Percentiles rank a stretch among this genome's conserved stretches.
phyloP scores from a whole-genome alignment of 2,888 invertebrate genomes.

The Phasia obesa region DNA sequence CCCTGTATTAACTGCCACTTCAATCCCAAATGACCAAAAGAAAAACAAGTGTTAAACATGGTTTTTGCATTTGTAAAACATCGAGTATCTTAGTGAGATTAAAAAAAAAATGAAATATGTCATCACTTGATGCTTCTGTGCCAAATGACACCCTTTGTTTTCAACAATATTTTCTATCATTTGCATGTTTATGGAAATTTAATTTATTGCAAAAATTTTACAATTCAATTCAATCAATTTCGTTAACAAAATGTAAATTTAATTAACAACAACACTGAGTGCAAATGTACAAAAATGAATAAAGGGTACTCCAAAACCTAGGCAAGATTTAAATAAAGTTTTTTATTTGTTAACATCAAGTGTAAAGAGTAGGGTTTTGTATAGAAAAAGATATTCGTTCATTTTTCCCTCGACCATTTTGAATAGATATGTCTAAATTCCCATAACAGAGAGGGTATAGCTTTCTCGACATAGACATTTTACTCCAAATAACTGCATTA shows the following conservation, averaged over 20 bases:
- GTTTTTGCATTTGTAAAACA: slow-evolving; percentile 65
- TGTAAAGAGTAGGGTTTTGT: too few species aligned
- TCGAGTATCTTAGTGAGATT: slow-evolving; percentile 23
- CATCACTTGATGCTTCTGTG: slow-evolving; percentile 27
- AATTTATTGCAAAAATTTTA: slow-evolving; percentile 67
- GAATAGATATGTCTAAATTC: too few species aligned
- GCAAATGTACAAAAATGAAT: not conserved
- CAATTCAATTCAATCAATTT: slow-evolving; percentile 67
- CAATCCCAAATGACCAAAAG: slow-evolving; percentile 51
- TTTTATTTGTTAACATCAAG: too few species aligned
- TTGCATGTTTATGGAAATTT: slow-evolving; percentile 66
- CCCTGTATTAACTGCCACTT: slow-evolving; percentile 15
- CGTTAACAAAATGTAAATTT: slow-evolving; percentile 69
- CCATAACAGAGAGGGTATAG: too few species aligned
- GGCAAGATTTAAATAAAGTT: too few species aligned
- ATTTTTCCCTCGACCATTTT: too few species aligned
- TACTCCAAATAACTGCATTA: too few species aligned
- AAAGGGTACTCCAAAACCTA: too few species aligned
- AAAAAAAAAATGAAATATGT: slow-evolving; percentile 43
- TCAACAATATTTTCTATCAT: slow-evolving; percentile 26
- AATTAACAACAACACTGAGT: slow-evolving; percentile 62
- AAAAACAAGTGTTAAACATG: slow-evolving; percentile 56
- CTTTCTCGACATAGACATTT: too few species aligned
- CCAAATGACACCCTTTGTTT: not conserved
- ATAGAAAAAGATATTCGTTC: too few species aligned